phyloP scores from a whole-genome alignment of 2,797 vertebrate genomes.

The Antrozous pallidus region DNA sequence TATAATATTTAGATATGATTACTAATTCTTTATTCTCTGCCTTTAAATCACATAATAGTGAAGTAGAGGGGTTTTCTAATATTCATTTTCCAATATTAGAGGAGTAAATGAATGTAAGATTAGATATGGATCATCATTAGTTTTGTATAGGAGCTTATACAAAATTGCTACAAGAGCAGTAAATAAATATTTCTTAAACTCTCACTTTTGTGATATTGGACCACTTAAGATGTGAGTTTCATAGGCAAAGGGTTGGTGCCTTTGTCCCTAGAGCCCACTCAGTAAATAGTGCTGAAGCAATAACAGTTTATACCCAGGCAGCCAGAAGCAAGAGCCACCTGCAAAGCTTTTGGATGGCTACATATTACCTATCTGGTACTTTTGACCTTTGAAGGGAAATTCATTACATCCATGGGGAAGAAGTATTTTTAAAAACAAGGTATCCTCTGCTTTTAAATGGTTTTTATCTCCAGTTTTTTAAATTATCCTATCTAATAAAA shows the following conservation, averaged over 20 bases:
- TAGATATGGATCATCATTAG: not conserved
- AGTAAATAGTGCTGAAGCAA: not conserved
- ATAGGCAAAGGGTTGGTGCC: not conserved
- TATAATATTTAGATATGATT: not conserved
- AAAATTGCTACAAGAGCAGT: not conserved
- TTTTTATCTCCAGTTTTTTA: not conserved
- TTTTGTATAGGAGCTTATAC: not conserved
- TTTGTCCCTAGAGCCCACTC: not conserved
- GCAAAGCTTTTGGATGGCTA: not conserved
- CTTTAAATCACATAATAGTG: not conserved
- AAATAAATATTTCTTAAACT: not conserved
- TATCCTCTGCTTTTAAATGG: not conserved
- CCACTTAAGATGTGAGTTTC: not conserved
- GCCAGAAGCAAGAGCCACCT: not conserved
- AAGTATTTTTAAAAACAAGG: not conserved
- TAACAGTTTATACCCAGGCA: not conserved
- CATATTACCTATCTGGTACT: not conserved
- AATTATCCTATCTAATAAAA: too few species aligned
- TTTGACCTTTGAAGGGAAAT: not conserved
- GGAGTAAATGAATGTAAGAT: not conserved
- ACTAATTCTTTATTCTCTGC: not conserved
- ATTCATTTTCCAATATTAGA: not conserved
- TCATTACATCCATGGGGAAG: not conserved
- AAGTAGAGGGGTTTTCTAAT: not conserved
- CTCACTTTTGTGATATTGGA: not conserved